Evolutionary conservation across 2,888 invertebrate genomes (phyloP), one percentile per base, ranked within the genome.

Genomic region (Nowickia ferox): DNA sequence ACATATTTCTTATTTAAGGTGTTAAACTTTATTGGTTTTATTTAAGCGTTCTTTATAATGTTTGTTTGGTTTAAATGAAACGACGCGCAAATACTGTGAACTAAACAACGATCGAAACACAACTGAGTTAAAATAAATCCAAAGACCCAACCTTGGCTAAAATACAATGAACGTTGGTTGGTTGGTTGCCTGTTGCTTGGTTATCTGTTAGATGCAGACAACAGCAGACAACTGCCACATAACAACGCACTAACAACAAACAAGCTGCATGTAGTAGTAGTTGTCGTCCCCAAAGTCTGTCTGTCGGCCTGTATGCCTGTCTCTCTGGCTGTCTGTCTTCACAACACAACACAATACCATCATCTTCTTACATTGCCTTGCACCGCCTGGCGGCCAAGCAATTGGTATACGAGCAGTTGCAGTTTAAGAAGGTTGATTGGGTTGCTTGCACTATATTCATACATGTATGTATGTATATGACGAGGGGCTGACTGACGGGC

Each of bases 201-300:
- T 79, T 86, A 86, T 86, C 86, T 86, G 83, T 86, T 86, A 86
- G 86, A 86, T 86, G 83, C 86, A 86, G 79, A 86, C 86, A 83
- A 55, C 86, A 84, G 81, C 81, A 72, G 71, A 86, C 75, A 79
- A 75, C 82, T 75, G 75, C 78, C 48, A 71, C 61, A 69, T 13
- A 63, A 63, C n/a, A 75, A 55, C 40, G 57, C 57, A 72, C 55
- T 11, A 74, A 66, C 74, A 74, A 77, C 69, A 63, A 61, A 30
- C 40, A 19, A 74, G 40, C 61, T 11, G 30, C 4, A 30, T 22
- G 10, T 15, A 48, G 3, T 1, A 48, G 48, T 30, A 40, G 75
- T 75, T 76, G 82, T 76, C 71, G 83, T 83, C 83, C 57, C 30
- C 65, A 77, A n/a, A 71, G 83, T 83, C 83, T 77, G 65, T 83